phyloP scores from a whole-genome alignment of 1,140 invertebrate genomes.

The Bombus superbus region DNA sequence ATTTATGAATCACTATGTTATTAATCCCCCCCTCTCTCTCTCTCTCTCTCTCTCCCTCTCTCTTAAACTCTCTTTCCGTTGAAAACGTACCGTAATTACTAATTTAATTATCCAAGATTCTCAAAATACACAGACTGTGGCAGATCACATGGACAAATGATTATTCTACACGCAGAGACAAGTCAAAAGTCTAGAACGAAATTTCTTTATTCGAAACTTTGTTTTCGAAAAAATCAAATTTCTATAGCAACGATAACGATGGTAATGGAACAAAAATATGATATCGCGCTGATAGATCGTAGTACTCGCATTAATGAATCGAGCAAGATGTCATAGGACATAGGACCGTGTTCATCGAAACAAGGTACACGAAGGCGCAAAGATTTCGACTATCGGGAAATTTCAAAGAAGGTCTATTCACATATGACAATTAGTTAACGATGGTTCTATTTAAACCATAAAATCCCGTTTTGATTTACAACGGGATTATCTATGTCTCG shows the following conservation, averaged over 20 bases:
- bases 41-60: no score
- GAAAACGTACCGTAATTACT: no score
- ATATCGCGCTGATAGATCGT: no score
- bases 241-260: not conserved
- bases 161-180: not conserved
- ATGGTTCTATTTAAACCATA: not conserved
- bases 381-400: not conserved
- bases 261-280: not conserved
- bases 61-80: not conserved
- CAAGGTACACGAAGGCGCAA: not conserved
- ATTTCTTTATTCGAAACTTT: no score
- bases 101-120: no score
- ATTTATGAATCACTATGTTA: no score
- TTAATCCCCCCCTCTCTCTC: rapidly evolving
- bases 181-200: not conserved
- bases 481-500: not conserved
- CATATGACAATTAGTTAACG: not conserved
- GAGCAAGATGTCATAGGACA: no score
- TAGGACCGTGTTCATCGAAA: not conserved
- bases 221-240: not conserved
- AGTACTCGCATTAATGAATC: not conserved
- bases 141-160: not conserved
- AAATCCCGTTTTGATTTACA: constrained; percentile 1
- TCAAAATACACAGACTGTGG: not conserved
- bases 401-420: constrained; percentile 1